phyloP scores from a whole-genome alignment of 2,888 invertebrate species.

The Synanthedon vespiformis region DNA sequence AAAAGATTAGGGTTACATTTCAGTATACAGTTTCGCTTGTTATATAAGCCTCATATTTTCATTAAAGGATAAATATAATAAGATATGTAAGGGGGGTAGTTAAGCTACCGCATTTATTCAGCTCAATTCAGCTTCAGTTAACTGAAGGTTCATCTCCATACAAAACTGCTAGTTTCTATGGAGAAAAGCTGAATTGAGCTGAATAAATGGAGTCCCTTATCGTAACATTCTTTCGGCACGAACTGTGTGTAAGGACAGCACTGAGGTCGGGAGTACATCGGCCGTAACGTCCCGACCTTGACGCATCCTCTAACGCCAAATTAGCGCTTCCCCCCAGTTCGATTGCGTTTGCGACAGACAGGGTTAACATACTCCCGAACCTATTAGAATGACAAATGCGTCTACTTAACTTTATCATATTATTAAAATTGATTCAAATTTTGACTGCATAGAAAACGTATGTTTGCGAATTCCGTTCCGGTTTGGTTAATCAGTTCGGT shows the following conservation, averaged over 20 bases:
- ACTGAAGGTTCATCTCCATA: too few species aligned
- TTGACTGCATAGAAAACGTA: too few species aligned
- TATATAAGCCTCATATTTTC: too few species aligned
- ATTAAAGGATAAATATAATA: too few species aligned
- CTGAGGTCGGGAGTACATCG: conserved; percentile 42
- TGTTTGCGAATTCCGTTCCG: too few species aligned
- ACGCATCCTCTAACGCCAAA: conserved; percentile 40
- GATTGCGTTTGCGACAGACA: conserved; percentile 7
- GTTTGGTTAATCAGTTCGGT: too few species aligned
- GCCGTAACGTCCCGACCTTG: conserved; percentile 56
- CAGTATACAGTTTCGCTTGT: too few species aligned
- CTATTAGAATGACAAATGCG: conserved; percentile 12
- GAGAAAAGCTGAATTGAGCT: neutral
- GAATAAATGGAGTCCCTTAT: too few species aligned
- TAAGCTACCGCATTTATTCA: too few species aligned
- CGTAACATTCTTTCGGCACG: too few species aligned
- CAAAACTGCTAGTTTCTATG: neutral
- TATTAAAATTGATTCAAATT: neutral
- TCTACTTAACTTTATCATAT: neutral
- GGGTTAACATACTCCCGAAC: conserved; percentile 43
- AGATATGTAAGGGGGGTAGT: too few species aligned
- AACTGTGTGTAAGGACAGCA: conserved; percentile 13
- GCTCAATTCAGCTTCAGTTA: too few species aligned
- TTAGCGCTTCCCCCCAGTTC: conserved; percentile 33
- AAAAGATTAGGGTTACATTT: neutral